Conservation (phyloP, 1,140 invertebrate species). For the Anthonomus grandis region DNA sequence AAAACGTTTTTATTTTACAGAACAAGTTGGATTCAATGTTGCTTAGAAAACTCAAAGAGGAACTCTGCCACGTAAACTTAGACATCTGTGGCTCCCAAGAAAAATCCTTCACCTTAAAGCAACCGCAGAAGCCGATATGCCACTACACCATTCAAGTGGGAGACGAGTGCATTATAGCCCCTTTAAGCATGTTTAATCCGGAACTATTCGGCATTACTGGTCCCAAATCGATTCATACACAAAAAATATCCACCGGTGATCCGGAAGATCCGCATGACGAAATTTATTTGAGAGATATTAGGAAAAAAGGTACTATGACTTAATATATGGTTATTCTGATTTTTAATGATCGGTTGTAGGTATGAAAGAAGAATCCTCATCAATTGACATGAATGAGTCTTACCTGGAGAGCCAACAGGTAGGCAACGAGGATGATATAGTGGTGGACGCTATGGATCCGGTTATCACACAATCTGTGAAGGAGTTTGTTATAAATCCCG, state of each 20-base stretch:
- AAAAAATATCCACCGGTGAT: constrained; percentile 74
- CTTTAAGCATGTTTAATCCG: constrained; percentile 83
- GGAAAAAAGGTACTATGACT: constrained; percentile 54
- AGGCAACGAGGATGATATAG: constrained; percentile 71
- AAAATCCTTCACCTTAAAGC: constrained; percentile 71
- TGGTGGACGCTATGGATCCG: constrained; percentile 71
- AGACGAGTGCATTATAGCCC: constrained; percentile 90
- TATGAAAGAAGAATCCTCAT: constrained; percentile 60
- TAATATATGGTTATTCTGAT: constrained; percentile 9
- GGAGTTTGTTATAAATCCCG: constrained; percentile 65
- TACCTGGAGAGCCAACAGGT: constrained; percentile 48
- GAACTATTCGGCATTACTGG: constrained; percentile 85
- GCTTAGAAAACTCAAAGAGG: constrained; percentile 82
- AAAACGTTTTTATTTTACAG: constrained; percentile 2
- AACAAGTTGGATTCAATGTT: constrained; percentile 70
- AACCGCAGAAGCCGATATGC: constrained; percentile 65
- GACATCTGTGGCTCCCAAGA: constrained; percentile 82
- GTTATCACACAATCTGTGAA: constrained; percentile 53
- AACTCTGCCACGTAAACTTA: constrained; percentile 88
- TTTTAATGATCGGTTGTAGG: constrained; percentile 46
- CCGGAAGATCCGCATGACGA: constrained; percentile 93
- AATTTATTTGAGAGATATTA: constrained; percentile 84
- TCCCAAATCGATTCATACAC: constrained; percentile 65
- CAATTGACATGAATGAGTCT: constrained; percentile 40
- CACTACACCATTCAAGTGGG: constrained; percentile 82